phyloP scores from a whole-genome alignment of 2,888 invertebrate species.

The Drosophila cognata region DNA sequence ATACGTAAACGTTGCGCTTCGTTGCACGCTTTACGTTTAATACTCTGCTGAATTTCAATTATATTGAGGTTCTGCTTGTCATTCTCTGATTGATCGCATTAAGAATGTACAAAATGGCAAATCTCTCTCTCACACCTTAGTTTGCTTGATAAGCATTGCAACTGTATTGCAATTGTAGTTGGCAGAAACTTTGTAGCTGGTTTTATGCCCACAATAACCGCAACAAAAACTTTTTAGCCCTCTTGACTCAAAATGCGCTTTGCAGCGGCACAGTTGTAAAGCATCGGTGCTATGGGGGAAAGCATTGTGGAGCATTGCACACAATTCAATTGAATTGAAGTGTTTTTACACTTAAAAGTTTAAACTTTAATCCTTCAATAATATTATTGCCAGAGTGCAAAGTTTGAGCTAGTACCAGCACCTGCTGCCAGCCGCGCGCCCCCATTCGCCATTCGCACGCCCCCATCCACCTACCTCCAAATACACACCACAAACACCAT shows the following conservation, averaged over 20 bases:
- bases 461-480: constrained; percentile 1
- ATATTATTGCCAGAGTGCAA: constrained; percentile 75
- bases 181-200: constrained; percentile 64
- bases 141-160: constrained; percentile 25
- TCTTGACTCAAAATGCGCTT: constrained; percentile 66
- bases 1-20: not conserved
- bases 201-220: constrained; percentile 60
- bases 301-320: constrained; percentile 19
- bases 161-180: constrained; percentile 33
- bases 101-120: not conserved
- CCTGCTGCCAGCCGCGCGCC: not conserved
- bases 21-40: not conserved
- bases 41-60: constrained; percentile 1
- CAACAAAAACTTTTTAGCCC: constrained; percentile 68
- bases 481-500: not conserved
- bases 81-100: constrained; percentile 32
- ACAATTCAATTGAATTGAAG: constrained; percentile 74
- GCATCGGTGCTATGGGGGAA: not conserved
- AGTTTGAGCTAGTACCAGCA: constrained; percentile 56
- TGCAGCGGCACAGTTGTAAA: constrained; percentile 20
- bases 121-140: not conserved
- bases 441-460: not conserved
- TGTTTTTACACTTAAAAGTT: constrained; percentile 81
- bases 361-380: constrained; percentile 80
- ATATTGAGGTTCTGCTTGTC: too few species aligned